A percentile compares a stretch with the other conserved stretches of the same genome.
Conservation (phyloP, 2,113 vertebrate species). For the Charadrius vociferus region DNA sequence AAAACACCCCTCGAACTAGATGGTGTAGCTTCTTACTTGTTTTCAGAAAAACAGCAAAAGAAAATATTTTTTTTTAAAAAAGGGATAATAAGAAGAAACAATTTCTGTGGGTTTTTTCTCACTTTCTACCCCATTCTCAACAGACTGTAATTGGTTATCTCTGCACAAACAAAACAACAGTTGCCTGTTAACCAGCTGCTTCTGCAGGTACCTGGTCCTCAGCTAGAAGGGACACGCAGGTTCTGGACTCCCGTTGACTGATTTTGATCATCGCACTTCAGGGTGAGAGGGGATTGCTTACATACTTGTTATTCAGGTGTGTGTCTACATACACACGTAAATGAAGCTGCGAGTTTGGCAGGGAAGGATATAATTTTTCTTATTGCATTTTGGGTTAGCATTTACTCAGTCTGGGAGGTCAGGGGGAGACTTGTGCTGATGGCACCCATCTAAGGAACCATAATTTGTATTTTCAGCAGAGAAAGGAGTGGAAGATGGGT, state of each 20-base stretch:
- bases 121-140: background rate
- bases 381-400: background rate
- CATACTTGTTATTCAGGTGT: slow-evolving; percentile 5
- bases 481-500: background rate
- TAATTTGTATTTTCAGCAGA: background rate
- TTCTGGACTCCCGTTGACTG: background rate
- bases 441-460: background rate
- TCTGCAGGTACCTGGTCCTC: background rate
- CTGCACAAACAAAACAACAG: background rate
- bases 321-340: background rate
- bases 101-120: background rate
- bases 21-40: background rate
- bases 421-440: background rate
- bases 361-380: background rate
- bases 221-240: background rate
- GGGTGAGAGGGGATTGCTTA: background rate
- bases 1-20: background rate
- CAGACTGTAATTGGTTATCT: background rate
- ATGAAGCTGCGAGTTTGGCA: background rate
- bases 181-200: slow-evolving; percentile 31
- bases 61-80: background rate
- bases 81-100: background rate
- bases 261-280: background rate
- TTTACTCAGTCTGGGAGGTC: background rate
- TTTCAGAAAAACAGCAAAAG: background rate